phyloP scores from a whole-genome alignment of 2,797 vertebrate species.

The Melanotaenia trifasciata region DNA sequence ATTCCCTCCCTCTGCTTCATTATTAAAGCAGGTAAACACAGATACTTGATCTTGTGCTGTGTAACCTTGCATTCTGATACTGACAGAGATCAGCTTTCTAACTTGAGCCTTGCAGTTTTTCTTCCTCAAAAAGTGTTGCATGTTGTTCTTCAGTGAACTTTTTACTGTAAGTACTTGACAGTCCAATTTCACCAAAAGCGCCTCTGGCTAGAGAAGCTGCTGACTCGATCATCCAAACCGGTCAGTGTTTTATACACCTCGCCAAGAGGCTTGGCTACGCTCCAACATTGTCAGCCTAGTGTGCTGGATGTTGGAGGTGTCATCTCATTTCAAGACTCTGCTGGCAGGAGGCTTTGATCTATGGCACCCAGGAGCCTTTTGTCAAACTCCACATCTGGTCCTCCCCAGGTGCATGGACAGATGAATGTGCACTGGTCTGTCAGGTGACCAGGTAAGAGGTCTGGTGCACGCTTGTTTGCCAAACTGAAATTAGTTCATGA shows the following conservation, averaged over 20 bases:
- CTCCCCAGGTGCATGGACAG: conserved; percentile 57
- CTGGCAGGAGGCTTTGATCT: conserved; percentile 74
- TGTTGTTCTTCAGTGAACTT: conserved; percentile 28
- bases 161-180: conserved; percentile 52
- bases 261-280: conserved; percentile 59
- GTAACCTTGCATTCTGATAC: not conserved
- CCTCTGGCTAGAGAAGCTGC: conserved; percentile 66
- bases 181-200: conserved; percentile 62
- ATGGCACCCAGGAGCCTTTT: conserved; percentile 42
- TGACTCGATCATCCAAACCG: conserved; percentile 65
- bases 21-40: conserved; percentile 5
- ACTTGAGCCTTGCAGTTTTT: conserved; percentile 10
- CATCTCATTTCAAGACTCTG: conserved; percentile 60
- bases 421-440: conserved; percentile 48
- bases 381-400: conserved; percentile 60
- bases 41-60: conserved; percentile 5
- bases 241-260: conserved; percentile 56
- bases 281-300: conserved; percentile 53
- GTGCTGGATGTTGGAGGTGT: conserved; percentile 56
- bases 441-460: conserved; percentile 50
- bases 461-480: conserved; percentile 52
- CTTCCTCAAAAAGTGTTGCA: conserved; percentile 17
- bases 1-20: not conserved
- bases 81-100: conserved; percentile 15
- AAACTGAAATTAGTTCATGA: conserved; percentile 51